Base-by-base conservation (phyloP, 2,888 invertebrate species). In the Euzophera pinguis region DNA sequence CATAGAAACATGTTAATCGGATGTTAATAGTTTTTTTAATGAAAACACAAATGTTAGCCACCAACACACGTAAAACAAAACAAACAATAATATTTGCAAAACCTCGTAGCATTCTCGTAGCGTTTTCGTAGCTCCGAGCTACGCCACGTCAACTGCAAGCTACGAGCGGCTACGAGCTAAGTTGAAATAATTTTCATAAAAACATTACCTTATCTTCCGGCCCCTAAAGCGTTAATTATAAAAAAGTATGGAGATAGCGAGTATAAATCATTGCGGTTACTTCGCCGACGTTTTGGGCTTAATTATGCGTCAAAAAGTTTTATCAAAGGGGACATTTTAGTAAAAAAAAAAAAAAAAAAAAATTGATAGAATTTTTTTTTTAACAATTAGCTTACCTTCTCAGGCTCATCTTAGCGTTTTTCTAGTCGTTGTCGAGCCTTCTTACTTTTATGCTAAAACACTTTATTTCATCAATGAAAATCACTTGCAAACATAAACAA, bases 101-200 rank as follows among this genome's bases (percentile, higher is more conserved):
- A 37, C n/a, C 12, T 37, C 39, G 39, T 39, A 39, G 39, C 39
- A 13, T 6, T 16, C 10, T 16, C 39, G 39, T 39, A 39, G 39
- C 39, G 7, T 2, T 8, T 39, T 16, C 39, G 16, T 16, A 39
- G 39, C 10, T 39, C 39, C 39, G 39, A 39, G 39, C 39, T 39
- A 39, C 39, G 39, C 5, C 37, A 5, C 37, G 37, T 37, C 32
- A 37, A 37, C n/a, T 10, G 37, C 37, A 34, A 47, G 35, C 14
- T 35, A 35, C 17, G 34, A 37, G 32, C 14, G 10, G 32, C 14
- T 32, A 45, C 43, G n/a, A n/a, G 43, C 38, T 45, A 27, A 34
- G 13, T 17, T 38, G 50, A 50, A 50, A 53, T 55, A 50, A 56
- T 59, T 56, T 55, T 54, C 59, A 52, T 54, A 52, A 57, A 59